A percentile compares a stretch with the other conserved stretches of the same genome.
Conservation (phyloP, 2,888 invertebrate genomes). For the Trachelus tabidus region DNA sequence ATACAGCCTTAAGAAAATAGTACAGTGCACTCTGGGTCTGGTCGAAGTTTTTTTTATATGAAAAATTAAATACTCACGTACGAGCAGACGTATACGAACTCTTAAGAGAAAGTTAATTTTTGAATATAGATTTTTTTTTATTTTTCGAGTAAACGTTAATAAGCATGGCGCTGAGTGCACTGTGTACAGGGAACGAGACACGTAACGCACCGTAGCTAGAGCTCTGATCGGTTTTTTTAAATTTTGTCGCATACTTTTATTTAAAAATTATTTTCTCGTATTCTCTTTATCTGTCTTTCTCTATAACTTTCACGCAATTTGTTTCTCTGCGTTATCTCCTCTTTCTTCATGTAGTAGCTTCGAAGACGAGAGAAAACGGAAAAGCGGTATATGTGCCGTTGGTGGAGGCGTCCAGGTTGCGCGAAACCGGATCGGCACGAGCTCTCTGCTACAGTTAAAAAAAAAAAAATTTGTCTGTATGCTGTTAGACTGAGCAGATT, state of each 20-base stretch:
- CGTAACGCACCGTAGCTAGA: not conserved
- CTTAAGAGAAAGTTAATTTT: not conserved
- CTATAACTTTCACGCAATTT: not conserved
- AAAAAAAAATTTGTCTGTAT: not conserved
- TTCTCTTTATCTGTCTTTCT: constrained; percentile 13
- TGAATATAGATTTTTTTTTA: not conserved
- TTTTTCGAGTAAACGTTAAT: not conserved
- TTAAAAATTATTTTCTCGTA: not conserved
- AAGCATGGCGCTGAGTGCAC: not conserved
- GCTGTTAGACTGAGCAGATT: not conserved
- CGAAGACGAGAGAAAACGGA: not conserved
- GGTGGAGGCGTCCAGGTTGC: not conserved
- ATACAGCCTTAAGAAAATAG: not conserved
- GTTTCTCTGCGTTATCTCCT: not conserved
- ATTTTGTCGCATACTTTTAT: not conserved
- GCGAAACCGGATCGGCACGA: not conserved
- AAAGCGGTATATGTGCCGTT: not conserved
- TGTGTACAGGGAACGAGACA: not conserved
- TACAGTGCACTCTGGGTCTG: not conserved
- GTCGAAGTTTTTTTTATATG: not conserved
- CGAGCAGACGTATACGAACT: not conserved
- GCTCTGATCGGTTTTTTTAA: not conserved
- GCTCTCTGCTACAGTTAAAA: not conserved
- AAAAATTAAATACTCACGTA: not conserved
- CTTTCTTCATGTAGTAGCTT: not conserved